Evolutionary conservation across 92 coral and sea anemone genomes (phyloP), one percentile per base, ranked within the genome.

Genomic region (Phenganax stokvisi): DNA sequence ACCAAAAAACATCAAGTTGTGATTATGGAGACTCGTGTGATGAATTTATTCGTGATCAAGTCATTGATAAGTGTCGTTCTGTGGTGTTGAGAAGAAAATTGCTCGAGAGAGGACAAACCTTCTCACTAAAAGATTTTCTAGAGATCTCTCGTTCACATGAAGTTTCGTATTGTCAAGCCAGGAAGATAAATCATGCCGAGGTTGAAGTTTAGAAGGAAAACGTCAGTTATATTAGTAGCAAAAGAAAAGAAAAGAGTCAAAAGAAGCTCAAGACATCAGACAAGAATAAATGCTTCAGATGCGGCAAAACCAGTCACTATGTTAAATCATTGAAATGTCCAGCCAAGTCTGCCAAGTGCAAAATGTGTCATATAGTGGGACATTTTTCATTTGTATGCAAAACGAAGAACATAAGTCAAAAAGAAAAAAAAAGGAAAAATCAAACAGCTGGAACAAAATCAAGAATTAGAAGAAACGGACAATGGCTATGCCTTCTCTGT

Each of bases 401-500:
- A 74, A 75, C 81, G 15, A 73, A 75, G 71, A 44, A 13, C 30
- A 74, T 29, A 60, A 59, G 72, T 51, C 54, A 52, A 55, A 20
- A 73, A 47, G 55, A 15, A 10, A 51, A 30, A 25, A 28, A 11
- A 63, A 51, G 55, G 77, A 76, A 83, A 62, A 54, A 7, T 11
- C n/a, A 63, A 76, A n/a, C 55, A 64, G 28, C 51, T 27, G 76
- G 76, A 83, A 78, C 25, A 60, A 11, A 59, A 54, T 56, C 51
- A 81, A 61, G 67, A 28, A 17, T 12, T 28, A 17, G 15, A 61
- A 61, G 67, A 28, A 61, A 17, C 20, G 6, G 82, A 75, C 51
- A 70, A 54, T 12, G 86, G 81, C 13, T 89, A 76, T 86, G 72
- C 87, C 31, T 89, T 89, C 66, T 84, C 65, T 56, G 79, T 89